Evolutionary conservation across 1,140 invertebrate genomes (phyloP).

Genomic region (Paralvinella palmiformis): DNA sequence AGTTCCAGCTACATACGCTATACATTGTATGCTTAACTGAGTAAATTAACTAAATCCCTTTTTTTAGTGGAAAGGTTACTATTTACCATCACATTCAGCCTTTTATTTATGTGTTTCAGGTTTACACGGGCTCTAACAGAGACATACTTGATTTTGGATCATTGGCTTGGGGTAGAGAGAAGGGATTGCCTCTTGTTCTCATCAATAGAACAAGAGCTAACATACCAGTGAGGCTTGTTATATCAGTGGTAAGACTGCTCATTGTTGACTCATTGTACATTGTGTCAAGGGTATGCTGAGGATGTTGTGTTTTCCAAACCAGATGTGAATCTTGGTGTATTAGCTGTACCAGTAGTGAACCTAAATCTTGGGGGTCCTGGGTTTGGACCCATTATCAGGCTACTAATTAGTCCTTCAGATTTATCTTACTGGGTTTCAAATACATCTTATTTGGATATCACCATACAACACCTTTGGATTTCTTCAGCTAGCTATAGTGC

Average conservation of each 20-base stretch:
- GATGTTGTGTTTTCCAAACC: no score
- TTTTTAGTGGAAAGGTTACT: neutral
- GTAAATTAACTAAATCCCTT: neutral
- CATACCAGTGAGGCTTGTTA: constrained; percentile 29
- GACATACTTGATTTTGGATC: constrained; percentile 28
- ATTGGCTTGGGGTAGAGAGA: constrained; percentile 27
- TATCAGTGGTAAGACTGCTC: constrained; percentile 30
- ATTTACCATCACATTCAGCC: neutral
- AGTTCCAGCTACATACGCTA: neutral
- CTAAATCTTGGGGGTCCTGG: no score
- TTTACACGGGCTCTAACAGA: neutral
- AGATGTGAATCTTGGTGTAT: no score
- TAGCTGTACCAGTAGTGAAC: no score
- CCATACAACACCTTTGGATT: no score
- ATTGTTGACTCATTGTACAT: no score
- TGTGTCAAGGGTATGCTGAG: no score
- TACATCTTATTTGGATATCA: no score
- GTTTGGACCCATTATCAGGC: no score
- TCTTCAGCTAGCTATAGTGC: no score
- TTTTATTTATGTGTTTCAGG: neutral
- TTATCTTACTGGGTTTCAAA: no score
- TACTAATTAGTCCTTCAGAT: no score
- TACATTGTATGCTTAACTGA: neutral
- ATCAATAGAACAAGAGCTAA: constrained; percentile 27
- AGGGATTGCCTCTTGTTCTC: constrained; percentile 22